Evolutionary conservation across 2,113 vertebrate species (phyloP).

Genomic region (Tenebrosternarchus preto): DNA sequence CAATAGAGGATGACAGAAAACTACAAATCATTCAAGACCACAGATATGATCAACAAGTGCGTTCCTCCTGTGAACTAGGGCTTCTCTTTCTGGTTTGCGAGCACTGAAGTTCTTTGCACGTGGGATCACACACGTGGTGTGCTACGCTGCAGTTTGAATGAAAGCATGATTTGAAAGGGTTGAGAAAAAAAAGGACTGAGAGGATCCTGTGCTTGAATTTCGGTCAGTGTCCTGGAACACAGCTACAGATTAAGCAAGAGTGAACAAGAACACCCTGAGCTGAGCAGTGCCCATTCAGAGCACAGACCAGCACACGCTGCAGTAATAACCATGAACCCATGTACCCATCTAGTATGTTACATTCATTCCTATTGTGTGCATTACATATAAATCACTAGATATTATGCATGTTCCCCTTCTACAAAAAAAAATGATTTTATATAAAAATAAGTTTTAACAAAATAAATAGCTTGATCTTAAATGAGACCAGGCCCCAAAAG

Average conservation of each 20-base stretch:
- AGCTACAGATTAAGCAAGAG: background rate
- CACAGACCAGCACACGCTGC: background rate
- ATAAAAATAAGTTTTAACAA: constrained; percentile 74
- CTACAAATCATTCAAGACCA: background rate
- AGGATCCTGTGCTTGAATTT: background rate
- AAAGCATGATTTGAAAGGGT: too few species aligned
- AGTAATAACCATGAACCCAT: background rate
- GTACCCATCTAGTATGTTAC: constrained; percentile 26
- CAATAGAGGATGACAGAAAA: background rate
- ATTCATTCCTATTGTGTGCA: constrained; percentile 31
- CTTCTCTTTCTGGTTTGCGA: too few species aligned
- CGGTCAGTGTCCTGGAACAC: background rate
- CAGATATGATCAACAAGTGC: background rate
- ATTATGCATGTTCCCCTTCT: constrained; percentile 1
- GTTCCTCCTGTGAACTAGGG: background rate
- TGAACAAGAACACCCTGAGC: background rate
- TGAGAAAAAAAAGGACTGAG: background rate
- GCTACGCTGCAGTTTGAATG: too few species aligned
- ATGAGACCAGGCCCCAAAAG: constrained; percentile 47
- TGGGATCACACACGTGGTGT: too few species aligned
- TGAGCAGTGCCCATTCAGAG: background rate
- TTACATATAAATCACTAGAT: constrained; percentile 28
- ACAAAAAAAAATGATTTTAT: constrained; percentile 53
- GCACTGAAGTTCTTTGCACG: too few species aligned
- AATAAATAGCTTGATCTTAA: constrained; percentile 75